phyloP scores from a whole-genome alignment of 2,113 vertebrate genomes.

The Thryonomys swinderianus region DNA sequence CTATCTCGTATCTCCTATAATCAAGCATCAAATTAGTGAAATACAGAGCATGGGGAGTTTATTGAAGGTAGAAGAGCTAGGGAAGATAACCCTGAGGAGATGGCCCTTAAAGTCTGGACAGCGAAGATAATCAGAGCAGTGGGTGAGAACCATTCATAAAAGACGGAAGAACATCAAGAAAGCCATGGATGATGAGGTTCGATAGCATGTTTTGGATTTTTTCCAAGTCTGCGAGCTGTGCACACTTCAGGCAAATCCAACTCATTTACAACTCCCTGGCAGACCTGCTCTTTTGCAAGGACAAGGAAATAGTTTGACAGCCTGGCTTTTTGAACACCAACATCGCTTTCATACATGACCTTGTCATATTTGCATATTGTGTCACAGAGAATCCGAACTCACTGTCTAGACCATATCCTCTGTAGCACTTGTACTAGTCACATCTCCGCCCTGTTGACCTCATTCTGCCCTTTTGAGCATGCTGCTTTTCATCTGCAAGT shows the following conservation, averaged over 20 bases:
- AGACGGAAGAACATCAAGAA: background rate
- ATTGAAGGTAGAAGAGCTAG: background rate
- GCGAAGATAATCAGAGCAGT: constrained; percentile 31
- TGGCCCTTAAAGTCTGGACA: background rate
- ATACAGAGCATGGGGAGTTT: constrained; percentile 32
- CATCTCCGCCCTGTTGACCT: background rate
- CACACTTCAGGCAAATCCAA: constrained; percentile 73
- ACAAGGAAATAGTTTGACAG: constrained; percentile 76
- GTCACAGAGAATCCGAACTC: constrained; percentile 64
- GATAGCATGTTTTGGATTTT: constrained; percentile 32
- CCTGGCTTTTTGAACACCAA: constrained; percentile 68
- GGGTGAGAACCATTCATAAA: background rate
- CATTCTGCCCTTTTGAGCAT: background rate
- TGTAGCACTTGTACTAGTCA: background rate
- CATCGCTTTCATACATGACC: constrained; percentile 64
- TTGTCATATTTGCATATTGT: constrained; percentile 77
- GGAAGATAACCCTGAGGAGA: constrained; percentile 9
- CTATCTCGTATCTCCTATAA: constrained; percentile 49
- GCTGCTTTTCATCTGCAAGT: background rate
- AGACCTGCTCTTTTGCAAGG: constrained; percentile 75
- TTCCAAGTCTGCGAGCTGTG: constrained; percentile 66
- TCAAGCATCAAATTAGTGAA: constrained; percentile 44
- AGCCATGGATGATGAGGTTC: constrained; percentile 17
- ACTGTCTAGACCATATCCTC: constrained; percentile 37
- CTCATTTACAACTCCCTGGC: constrained; percentile 77